Base-by-base conservation (phyloP, 2,113 vertebrate species). In the Terrapene triunguis region DNA sequence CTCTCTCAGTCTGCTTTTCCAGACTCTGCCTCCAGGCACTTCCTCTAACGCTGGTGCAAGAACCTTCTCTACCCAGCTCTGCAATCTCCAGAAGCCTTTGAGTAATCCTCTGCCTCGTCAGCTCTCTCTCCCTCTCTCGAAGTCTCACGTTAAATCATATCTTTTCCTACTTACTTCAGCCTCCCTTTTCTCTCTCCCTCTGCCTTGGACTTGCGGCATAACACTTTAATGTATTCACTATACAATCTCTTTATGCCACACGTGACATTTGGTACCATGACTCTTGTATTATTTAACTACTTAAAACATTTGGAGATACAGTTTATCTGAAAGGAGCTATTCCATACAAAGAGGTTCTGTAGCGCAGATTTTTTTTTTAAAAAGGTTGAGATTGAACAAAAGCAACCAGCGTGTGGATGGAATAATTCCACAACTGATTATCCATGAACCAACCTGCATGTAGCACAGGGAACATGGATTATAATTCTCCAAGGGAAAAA, bases 251-350 rank as follows among this genome's bases (percentile, higher is more conserved):
- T 76, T 84, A 81, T 84, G 91, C 92, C 19, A 91, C 8, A 5
- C 10, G 4, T 11, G 81, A 11, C 42, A 57, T 93, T 84, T 85
- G 2, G 84, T 81, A 82, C 69, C 85, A 53, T 76, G 17, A 69
- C 32, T 8, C 79, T 80, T 84, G 65, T 9, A 89, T 69, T 8
- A 82, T 89, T 94, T 94, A 78, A 82, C 8, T 82, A 16, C 47
- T 48, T 62, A 65, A 92, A 93, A 59, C 13, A 42, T 80, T 82
- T 74, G 87, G 8, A 84, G 29, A 87, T 88, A 17, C 3, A 51
- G 6, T 90, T 95, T 87, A 87, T 22, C 27, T 81, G 7, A 65
- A 88, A 35, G 65, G 2, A 83, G 1, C 80, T 84, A 78, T 57
- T 8, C 5, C 2, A 0, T 72, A 87, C 5, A n/a, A 79, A 48